Conservation (phyloP, 2,888 invertebrate species). For the Xestia sexstrigata region DNA sequence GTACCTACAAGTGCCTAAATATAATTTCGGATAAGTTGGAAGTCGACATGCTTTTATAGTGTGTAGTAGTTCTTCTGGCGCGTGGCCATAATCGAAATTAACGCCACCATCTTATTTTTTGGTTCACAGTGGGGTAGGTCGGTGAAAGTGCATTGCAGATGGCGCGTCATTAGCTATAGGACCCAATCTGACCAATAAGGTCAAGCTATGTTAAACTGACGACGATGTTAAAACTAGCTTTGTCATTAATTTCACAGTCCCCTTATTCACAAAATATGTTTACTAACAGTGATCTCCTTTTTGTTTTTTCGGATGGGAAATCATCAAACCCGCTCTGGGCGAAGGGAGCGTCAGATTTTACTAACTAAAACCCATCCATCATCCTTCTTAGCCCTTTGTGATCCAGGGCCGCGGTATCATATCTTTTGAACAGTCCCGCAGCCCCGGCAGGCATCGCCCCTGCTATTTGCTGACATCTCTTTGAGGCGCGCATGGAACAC, state of each 20-base stretch:
- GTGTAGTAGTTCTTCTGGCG: not conserved
- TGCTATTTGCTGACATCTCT: too few relatives aligned
- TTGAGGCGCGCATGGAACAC: too few relatives aligned
- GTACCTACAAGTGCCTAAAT: constrained; percentile 80
- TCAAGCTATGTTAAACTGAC: too few relatives aligned
- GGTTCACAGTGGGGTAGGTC: not conserved
- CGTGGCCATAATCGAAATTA: not conserved
- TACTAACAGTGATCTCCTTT: not conserved
- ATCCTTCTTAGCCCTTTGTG: too few relatives aligned
- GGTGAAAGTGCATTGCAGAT: not conserved
- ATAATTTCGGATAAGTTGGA: not conserved
- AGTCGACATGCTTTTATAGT: not conserved
- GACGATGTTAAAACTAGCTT: not conserved
- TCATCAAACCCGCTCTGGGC: too few relatives aligned
- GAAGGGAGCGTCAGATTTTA: too few relatives aligned
- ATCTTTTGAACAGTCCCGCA: too few relatives aligned
- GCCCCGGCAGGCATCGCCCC: too few relatives aligned
- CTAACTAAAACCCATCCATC: too few relatives aligned
- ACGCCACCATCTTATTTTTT: not conserved
- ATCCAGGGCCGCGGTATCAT: too few relatives aligned
- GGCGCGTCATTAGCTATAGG: not conserved
- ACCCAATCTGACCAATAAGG: too few relatives aligned
- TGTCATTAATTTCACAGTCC: not conserved
- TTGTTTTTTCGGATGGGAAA: too few relatives aligned
- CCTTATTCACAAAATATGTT: not conserved